Evolutionary conservation across 1,140 invertebrate genomes (phyloP).

Genomic region (Teleogryllus occipitalis): DNA sequence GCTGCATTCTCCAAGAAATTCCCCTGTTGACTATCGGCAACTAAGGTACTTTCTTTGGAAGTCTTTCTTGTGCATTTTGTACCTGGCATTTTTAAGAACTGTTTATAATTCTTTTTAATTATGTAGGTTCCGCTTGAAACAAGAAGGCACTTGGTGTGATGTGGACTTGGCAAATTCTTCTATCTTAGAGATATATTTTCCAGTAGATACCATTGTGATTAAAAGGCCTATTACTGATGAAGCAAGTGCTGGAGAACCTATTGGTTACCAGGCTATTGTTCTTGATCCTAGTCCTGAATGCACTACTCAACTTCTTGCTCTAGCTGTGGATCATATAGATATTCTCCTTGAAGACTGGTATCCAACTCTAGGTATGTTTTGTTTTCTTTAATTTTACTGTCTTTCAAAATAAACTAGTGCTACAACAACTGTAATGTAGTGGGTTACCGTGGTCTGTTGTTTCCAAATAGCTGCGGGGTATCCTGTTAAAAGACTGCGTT

Average conservation of each 20-base stretch:
- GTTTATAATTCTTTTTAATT: background rate
- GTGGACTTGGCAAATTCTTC: constrained; percentile 73
- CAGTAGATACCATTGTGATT: constrained; percentile 63
- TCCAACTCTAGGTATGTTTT: constrained; percentile 59
- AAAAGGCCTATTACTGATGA: constrained; percentile 49
- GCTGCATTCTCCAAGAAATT: constrained; percentile 47
- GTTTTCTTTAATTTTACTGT: constrained; percentile 1
- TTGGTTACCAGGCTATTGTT: constrained; percentile 58
- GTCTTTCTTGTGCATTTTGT: background rate
- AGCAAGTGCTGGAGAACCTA: constrained; percentile 39
- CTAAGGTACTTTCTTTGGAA: constrained; percentile 10
- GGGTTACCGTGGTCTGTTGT: too few species aligned
- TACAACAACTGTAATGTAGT: too few species aligned
- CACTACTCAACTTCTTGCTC: constrained; percentile 75
- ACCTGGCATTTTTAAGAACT: background rate
- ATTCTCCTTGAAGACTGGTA: constrained; percentile 97
- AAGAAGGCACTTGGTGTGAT: constrained; percentile 75
- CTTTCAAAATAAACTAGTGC: too few species aligned
- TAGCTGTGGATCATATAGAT: constrained; percentile 95
- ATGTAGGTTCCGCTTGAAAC: constrained; percentile 58
- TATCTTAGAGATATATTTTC: constrained; percentile 83
- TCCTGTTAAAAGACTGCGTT: too few species aligned
- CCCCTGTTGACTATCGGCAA: constrained; percentile 41
- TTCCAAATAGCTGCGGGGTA: too few species aligned
- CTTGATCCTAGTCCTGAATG: constrained; percentile 66